A percentile compares a stretch with the other conserved stretches of the same genome.
These are phyloP conservation scores for Trogon surrucura DNA, from an alignment of 2,113 vertebrate species.

Conservation along the genomic window DNA sequence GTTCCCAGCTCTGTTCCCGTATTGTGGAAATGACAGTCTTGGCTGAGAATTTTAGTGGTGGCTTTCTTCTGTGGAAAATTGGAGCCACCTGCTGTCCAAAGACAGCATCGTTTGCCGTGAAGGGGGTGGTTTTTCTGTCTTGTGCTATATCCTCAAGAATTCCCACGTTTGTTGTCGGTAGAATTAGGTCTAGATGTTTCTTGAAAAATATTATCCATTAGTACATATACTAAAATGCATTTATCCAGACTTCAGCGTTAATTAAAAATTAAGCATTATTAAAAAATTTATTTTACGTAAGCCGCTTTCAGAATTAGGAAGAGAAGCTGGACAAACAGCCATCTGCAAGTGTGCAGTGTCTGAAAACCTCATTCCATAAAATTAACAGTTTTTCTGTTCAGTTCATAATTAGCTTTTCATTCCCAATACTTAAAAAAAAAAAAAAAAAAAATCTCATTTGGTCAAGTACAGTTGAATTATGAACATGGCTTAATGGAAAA, in stretches of 20 bases:
- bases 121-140: neutral
- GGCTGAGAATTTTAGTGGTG: neutral
- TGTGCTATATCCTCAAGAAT: neutral
- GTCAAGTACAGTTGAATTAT: neutral
- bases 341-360: neutral
- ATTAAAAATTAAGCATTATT: neutral
- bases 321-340: neutral
- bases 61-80: constrained; percentile 56
- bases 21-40: neutral
- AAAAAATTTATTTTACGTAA: neutral
- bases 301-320: neutral
- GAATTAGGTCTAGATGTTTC: neutral
- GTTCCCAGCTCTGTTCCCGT: neutral
- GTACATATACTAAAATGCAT: neutral
- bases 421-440: neutral
- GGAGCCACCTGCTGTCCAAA: constrained; percentile 75
- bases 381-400: neutral
- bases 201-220: neutral
- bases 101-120: neutral
- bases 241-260: neutral
- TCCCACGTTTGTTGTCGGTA: neutral
- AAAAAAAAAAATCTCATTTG: neutral
- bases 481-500: neutral
- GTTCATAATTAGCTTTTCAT: neutral
- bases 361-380: neutral